Conservation (phyloP, 2,113 vertebrate species). For the Cinclus mexicanus region DNA sequence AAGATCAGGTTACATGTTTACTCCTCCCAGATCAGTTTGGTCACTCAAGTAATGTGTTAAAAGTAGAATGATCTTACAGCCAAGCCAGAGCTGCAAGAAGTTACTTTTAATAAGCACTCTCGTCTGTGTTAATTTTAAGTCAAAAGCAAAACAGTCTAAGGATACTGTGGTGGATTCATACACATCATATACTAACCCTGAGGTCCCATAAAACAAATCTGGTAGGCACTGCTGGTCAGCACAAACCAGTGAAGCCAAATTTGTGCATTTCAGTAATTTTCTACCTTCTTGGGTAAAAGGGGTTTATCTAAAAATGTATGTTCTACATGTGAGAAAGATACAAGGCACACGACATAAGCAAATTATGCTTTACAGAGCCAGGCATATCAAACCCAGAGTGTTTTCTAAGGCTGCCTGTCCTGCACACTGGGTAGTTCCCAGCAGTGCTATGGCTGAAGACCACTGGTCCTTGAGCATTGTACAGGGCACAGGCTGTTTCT, state of each 20-base stretch:
- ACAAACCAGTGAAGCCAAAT: background rate
- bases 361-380: background rate
- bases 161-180: background rate
- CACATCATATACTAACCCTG: background rate
- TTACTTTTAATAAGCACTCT: conserved; percentile 38
- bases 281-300: background rate
- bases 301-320: background rate
- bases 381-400: background rate
- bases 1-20: conserved; percentile 11
- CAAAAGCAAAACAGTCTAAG: background rate
- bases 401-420: background rate
- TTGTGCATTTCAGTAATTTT: background rate
- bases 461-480: accelerated
- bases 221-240: background rate
- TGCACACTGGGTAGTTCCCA: accelerated
- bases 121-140: conserved; percentile 12
- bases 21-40: background rate
- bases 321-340: background rate
- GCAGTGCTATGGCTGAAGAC: accelerated
- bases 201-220: background rate
- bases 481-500: background rate
- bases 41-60: background rate
- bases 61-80: background rate
- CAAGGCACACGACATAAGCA: background rate
- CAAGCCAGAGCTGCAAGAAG: background rate